These are phyloP conservation scores for Tinea semifulvella DNA, from an alignment of 2,888 invertebrate genomes.

Conservation along the genomic window DNA sequence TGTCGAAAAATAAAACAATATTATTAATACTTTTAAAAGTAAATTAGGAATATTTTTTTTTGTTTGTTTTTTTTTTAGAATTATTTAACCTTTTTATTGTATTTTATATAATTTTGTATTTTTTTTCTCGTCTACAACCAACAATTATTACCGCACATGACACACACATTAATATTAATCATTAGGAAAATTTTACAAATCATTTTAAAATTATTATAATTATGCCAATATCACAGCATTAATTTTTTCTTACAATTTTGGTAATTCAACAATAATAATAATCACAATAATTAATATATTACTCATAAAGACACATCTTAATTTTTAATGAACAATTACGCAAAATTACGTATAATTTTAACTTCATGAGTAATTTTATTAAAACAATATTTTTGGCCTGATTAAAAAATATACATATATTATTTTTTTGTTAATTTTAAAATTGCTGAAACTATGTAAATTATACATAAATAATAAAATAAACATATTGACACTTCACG, in stretches of 20 bases:
- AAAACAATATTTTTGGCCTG: too few relatives aligned
- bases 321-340: too few relatives aligned
- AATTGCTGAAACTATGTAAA: not conserved
- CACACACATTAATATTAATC: slow-evolving; percentile 9
- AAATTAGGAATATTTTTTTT: not conserved
- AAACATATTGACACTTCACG: not conserved
- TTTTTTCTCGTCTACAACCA: not conserved
- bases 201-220: slow-evolving; percentile 1
- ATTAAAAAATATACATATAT: too few relatives aligned
- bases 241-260: slow-evolving; percentile 41
- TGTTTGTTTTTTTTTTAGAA: not conserved
- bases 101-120: slow-evolving; percentile 1
- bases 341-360: too few relatives aligned
- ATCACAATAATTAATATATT: not conserved
- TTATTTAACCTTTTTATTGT: not conserved
- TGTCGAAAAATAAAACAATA: too few relatives aligned
- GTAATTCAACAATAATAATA: not conserved
- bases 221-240: slow-evolving; percentile 10
- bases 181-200: not conserved
- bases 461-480: not conserved
- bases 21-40: too few relatives aligned
- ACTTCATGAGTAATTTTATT: too few relatives aligned
- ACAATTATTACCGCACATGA: not conserved
- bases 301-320: not conserved
- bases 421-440: not conserved